Conservation (phyloP, 2,113 vertebrate species). For the Orientallactaga bullata region DNA sequence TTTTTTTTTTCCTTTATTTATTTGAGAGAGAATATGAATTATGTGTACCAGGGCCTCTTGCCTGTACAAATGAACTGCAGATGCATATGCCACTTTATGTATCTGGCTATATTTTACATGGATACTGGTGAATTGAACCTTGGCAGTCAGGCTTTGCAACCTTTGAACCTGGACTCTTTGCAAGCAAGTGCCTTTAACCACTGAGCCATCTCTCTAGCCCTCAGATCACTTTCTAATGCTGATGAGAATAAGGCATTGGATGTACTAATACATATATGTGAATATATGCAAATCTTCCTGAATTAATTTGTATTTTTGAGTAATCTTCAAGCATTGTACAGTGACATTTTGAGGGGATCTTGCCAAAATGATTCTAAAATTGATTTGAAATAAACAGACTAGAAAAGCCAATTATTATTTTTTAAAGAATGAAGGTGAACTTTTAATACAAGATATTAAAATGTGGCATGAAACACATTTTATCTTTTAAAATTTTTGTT, state of each 20-base stretch:
- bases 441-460: conserved; percentile 53
- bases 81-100: no score
- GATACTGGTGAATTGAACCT: no score
- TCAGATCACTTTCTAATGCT: conserved; percentile 14
- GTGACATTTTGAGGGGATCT: neutral
- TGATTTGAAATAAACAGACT: conserved; percentile 43
- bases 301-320: conserved; percentile 1
- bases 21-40: no score
- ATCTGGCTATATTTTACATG: no score
- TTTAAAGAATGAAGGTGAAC: conserved; percentile 30
- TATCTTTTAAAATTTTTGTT: no score
- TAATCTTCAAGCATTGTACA: neutral
- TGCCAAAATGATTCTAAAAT: conserved; percentile 49
- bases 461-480: neutral
- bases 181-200: no score
- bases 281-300: neutral
- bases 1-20: no score
- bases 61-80: no score
- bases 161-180: no score
- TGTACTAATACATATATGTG: neutral
- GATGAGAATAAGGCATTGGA: neutral
- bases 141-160: no score
- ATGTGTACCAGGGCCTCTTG: no score
- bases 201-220: neutral
- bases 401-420: conserved; percentile 11